These are phyloP conservation scores for Scolopax rusticola DNA, from an alignment of 2,797 vertebrate species.

Conservation along the genomic window DNA sequence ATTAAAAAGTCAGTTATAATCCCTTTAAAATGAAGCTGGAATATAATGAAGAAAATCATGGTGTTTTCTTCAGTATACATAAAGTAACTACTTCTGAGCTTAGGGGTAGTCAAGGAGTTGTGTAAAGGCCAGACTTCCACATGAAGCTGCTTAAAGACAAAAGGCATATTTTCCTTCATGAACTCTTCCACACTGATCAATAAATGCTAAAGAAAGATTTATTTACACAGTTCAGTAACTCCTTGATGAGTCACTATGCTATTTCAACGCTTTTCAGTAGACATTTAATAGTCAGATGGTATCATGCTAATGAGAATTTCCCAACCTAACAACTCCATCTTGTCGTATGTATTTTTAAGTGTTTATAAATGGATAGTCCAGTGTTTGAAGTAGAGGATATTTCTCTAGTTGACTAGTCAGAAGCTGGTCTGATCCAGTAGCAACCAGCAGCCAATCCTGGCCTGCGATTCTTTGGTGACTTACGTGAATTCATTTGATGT, in stretches of 20 bases:
- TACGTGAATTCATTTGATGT: not conserved
- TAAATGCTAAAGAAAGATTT: conserved; percentile 49
- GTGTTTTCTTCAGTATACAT: not conserved
- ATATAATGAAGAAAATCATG: not conserved
- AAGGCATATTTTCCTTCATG: not conserved
- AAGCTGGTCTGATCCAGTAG: conserved; percentile 17
- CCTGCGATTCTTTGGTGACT: not conserved
- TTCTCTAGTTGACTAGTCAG: conserved; percentile 24
- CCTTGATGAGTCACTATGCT: conserved; percentile 9
- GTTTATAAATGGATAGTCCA: conserved; percentile 3
- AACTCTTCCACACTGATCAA: conserved; percentile 19
- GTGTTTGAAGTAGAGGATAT: conserved; percentile 36
- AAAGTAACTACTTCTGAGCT: not conserved
- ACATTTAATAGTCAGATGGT: not conserved
- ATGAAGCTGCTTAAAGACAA: not conserved
- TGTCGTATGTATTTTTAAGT: conserved; percentile 19
- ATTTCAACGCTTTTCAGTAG: conserved; percentile 1
- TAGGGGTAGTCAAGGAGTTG: not conserved
- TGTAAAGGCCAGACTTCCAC: not conserved
- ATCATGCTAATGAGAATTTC: conserved; percentile 54
- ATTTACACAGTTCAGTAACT: not conserved
- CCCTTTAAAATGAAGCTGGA: not conserved
- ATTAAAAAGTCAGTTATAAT: not conserved
- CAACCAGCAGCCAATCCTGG: not conserved
- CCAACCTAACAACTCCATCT: conserved; percentile 43